Percentiles rank a stretch among this genome's conserved stretches.
These are phyloP conservation scores for Taphrorychus bicolor DNA, from an alignment of 2,888 invertebrate genomes.

Conservation along the genomic window DNA sequence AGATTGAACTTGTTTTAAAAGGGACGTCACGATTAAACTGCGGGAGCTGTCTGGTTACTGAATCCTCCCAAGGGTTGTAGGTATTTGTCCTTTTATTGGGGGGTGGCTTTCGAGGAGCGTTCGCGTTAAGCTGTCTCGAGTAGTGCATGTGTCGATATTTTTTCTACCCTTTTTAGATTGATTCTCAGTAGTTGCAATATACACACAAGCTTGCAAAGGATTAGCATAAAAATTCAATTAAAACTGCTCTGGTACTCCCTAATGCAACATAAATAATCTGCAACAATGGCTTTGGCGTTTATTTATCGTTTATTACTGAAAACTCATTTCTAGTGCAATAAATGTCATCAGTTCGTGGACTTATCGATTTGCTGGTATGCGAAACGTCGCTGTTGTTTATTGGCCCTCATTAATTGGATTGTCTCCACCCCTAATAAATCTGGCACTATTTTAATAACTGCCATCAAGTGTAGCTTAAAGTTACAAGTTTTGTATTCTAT, in stretches of 20 bases:
- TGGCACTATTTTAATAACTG: neutral
- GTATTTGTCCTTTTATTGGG: neutral
- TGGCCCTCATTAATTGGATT: neutral
- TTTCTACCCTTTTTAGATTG: no score
- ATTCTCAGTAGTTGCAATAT: no score
- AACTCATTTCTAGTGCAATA: constrained; percentile 4
- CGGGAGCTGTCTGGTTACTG: neutral
- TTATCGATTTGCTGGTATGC: neutral
- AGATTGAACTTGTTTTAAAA: constrained; percentile 13
- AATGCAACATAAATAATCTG: neutral
- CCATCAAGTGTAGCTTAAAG: no score
- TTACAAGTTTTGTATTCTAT: no score
- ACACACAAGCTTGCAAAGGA: no score
- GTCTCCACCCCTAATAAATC: neutral
- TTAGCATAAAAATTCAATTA: neutral
- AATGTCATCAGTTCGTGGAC: constrained; percentile 4
- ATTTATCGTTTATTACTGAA: neutral
- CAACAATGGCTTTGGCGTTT: neutral
- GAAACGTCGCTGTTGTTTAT: neutral
- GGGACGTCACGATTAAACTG: neutral
- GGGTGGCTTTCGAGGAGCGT: no score
- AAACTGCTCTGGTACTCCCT: neutral
- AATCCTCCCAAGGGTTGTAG: neutral
- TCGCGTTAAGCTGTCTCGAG: no score
- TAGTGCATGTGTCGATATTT: no score